Percentiles rank a stretch among this genome's conserved stretches.
These are phyloP conservation scores for Neopipo cinnamomea DNA, from an alignment of 2,113 vertebrate genomes.

Conservation along the genomic window DNA sequence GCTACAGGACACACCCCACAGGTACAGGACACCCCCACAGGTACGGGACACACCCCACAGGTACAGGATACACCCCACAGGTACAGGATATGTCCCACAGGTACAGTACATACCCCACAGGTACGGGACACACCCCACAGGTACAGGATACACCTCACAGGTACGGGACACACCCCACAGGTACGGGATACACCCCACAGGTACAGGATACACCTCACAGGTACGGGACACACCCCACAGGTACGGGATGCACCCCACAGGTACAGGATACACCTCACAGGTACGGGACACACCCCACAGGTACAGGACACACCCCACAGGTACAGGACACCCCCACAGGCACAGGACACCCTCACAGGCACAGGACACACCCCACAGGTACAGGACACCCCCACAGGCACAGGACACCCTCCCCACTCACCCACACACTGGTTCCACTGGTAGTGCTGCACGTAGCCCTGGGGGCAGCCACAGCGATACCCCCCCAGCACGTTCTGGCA, in stretches of 20 bases:
- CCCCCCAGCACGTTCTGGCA: slow-evolving; percentile 94
- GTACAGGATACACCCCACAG: fast-evolving
- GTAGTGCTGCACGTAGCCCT: slow-evolving; percentile 93
- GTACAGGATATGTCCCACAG: fast-evolving
- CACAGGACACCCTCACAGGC: neutral
- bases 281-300: fast-evolving
- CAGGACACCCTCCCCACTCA: slow-evolving; percentile 54
- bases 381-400: neutral
- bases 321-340: neutral
- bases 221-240: neutral
- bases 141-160: too few species aligned
- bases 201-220: fast-evolving
- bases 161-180: too few species aligned
- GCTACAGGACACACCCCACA: too few species aligned
- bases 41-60: too few species aligned
- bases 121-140: too few species aligned
- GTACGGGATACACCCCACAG: neutral
- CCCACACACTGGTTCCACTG: slow-evolving; percentile 98
- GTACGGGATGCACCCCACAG: neutral
- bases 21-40: too few species aligned
- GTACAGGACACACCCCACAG: neutral
- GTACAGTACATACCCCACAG: too few species aligned
- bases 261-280: neutral
- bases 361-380: neutral
- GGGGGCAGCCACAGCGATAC: slow-evolving; percentile 89